phyloP scores from a whole-genome alignment of 2,888 invertebrate species.

The Macaria liturata region DNA sequence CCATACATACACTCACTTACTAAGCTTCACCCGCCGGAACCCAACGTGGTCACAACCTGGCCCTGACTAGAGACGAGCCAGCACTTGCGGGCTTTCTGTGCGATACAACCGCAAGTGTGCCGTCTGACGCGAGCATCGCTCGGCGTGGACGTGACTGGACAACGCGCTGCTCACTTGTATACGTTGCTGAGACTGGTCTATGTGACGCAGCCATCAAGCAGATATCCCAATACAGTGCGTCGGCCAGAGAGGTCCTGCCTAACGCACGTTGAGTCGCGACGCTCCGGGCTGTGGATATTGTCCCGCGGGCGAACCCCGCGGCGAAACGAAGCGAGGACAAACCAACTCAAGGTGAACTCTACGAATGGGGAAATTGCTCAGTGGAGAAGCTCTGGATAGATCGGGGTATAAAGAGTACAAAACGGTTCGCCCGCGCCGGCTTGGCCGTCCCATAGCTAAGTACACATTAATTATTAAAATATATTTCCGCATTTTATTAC shows the following conservation, averaged over 20 bases:
- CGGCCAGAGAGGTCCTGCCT: conserved; percentile 27
- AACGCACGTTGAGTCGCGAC: conserved; percentile 72
- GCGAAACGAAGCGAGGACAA: conserved; percentile 32
- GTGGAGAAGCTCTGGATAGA: conserved; percentile 30
- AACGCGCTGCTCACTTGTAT: no score
- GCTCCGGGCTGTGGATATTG: conserved; percentile 69
- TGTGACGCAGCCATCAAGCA: no score
- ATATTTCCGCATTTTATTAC: conserved; percentile 83
- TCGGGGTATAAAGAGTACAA: conserved; percentile 30
- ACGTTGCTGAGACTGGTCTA: no score
- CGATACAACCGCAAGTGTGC: conserved; percentile 43
- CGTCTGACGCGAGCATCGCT: no score
- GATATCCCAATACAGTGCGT: background rate
- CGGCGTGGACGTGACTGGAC: no score
- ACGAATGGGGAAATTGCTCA: conserved; percentile 13
- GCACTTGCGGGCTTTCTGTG: conserved; percentile 41
- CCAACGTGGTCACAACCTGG: conserved; percentile 66
- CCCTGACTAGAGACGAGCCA: conserved; percentile 56
- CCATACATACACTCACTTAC: conserved; percentile 81
- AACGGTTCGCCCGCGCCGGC: conserved; percentile 73
- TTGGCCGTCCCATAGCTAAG: conserved; percentile 79
- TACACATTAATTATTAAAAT: conserved; percentile 83
- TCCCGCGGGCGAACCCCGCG: conserved; percentile 71
- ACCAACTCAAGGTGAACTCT: conserved; percentile 21
- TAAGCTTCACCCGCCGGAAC: conserved; percentile 76